Conservation (phyloP, 1,140 invertebrate species). For the Ruditapes philippinarum region DNA sequence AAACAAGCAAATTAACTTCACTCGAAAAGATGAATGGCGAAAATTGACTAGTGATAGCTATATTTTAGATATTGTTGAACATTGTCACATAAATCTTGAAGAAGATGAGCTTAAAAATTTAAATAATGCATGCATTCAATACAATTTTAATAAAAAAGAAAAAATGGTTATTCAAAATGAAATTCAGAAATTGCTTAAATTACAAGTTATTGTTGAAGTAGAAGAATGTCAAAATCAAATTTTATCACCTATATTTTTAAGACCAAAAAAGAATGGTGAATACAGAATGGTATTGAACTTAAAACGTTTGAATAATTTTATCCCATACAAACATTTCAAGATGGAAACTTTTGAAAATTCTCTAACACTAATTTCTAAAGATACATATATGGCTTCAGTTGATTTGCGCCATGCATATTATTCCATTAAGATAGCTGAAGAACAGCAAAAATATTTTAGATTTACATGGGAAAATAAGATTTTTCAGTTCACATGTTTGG, state of each 20-base stretch:
- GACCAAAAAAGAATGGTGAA: neutral
- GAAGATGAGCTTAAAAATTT: no score
- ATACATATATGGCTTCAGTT: conserved; percentile 28
- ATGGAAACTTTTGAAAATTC: conserved; percentile 9
- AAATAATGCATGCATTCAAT: no score
- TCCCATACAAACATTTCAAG: conserved; percentile 33
- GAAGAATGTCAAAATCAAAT: neutral
- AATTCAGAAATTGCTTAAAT: conserved; percentile 40
- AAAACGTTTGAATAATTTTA: neutral
- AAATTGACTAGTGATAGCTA: no score
- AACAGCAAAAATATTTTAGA: conserved; percentile 45
- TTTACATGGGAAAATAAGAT: conserved; percentile 43
- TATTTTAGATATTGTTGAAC: no score
- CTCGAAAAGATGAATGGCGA: no score
- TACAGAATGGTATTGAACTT: neutral
- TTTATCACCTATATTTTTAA: conserved; percentile 26
- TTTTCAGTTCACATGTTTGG: conserved; percentile 10
- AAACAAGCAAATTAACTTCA: no score
- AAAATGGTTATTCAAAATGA: neutral
- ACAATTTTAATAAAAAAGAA: neutral
- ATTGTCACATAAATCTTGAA: no score
- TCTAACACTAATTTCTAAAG: neutral
- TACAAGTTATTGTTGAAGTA: conserved; percentile 6
- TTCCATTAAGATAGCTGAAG: conserved; percentile 26
- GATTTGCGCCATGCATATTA: conserved; percentile 63